Conservation (phyloP, 92 coral and sea anemone genomes). For the Epizoanthus illoricatus region DNA sequence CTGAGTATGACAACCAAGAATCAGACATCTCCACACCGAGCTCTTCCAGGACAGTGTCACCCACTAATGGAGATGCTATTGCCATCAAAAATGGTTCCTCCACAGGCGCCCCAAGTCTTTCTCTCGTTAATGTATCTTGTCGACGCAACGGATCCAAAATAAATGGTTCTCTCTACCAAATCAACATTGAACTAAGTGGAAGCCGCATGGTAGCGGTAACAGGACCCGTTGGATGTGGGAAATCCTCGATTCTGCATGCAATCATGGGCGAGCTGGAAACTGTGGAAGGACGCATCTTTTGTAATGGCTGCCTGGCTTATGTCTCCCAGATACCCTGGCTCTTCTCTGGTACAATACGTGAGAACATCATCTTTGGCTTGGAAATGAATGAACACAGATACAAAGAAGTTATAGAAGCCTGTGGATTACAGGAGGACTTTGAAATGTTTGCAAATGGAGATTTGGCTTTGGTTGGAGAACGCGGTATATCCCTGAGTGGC, state of each 20-base stretch:
- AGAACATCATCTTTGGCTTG: conserved; percentile 36
- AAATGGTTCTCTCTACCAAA: too few relatives aligned
- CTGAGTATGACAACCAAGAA: too few relatives aligned
- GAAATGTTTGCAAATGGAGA: conserved; percentile 29
- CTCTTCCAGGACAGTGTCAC: too few relatives aligned
- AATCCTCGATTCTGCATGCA: conserved; percentile 30
- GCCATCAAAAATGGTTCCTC: too few relatives aligned
- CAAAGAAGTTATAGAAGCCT: conserved; percentile 15
- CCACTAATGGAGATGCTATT: too few relatives aligned
- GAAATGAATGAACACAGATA: conserved; percentile 10
- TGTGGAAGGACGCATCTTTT: conserved; percentile 4
- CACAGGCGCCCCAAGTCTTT: too few relatives aligned
- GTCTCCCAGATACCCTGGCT: conserved; percentile 44
- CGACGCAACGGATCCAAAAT: too few relatives aligned
- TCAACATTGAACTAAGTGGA: neutral
- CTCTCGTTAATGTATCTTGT: too few relatives aligned
- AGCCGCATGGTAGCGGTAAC: conserved; percentile 10
- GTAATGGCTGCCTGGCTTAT: conserved; percentile 1
- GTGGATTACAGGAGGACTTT: conserved; percentile 37
- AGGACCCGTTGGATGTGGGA: conserved; percentile 42
- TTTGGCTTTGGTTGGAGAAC: conserved; percentile 33
- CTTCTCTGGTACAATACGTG: conserved; percentile 42
- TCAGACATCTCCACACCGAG: too few relatives aligned
- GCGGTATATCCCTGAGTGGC: conserved; percentile 42
- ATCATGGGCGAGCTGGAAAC: conserved; percentile 39